Evolutionary conservation across 2,797 vertebrate species (phyloP).

Genomic region (Lutra lutra): DNA sequence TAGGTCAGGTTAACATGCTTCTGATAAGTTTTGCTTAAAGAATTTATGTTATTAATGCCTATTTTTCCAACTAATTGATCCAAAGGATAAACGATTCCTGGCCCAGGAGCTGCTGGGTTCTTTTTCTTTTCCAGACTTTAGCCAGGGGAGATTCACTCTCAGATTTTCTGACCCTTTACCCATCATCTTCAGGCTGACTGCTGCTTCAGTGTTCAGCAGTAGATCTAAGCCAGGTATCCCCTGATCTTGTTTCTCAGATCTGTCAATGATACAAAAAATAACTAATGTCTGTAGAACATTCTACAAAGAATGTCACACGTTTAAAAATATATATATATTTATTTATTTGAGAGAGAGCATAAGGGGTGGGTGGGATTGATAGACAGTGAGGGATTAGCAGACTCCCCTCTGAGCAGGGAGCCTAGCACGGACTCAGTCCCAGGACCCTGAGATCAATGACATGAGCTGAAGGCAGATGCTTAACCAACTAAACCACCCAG

Average conservation of each 20-base stretch:
- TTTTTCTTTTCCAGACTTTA: not conserved
- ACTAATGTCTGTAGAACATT: not conserved
- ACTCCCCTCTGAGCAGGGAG: not conserved
- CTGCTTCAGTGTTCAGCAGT: not conserved
- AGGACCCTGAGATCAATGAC: not conserved
- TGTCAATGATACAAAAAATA: not conserved
- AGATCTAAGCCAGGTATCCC: not conserved
- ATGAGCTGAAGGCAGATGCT: not conserved
- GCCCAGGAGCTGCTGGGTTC: not conserved
- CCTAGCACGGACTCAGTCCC: no score
- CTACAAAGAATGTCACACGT: not conserved
- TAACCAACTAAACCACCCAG: not conserved
- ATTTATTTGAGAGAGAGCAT: not conserved
- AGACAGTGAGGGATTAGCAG: not conserved
- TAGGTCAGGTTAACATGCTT: not conserved
- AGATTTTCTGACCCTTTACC: not conserved
- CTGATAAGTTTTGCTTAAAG: not conserved
- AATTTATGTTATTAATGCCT: not conserved
- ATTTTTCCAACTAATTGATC: not conserved
- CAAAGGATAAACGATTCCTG: not conserved
- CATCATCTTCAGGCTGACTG: not conserved
- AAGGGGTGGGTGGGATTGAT: no score
- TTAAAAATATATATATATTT: not conserved
- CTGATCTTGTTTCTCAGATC: not conserved
- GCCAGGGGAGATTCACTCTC: not conserved